Base-by-base conservation (phyloP, 1,140 invertebrate genomes). In the Penaeus indicus region DNA sequence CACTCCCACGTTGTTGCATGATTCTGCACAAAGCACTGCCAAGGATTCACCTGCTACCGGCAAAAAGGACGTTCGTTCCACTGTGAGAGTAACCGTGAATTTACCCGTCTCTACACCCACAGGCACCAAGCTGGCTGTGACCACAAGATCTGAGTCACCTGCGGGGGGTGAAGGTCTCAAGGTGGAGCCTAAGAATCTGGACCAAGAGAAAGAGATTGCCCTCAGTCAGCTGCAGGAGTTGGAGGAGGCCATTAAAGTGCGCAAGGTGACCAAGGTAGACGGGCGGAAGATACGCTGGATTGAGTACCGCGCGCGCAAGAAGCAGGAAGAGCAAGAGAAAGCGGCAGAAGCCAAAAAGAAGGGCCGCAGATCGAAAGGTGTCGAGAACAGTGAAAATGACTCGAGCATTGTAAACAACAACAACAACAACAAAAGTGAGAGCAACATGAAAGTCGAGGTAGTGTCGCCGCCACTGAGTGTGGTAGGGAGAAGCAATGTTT, bases 271-370 rank as follows among this genome's bases (percentile, higher is more conserved):
- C 63, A 89, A 86, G 62, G 90, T 91, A 11, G 90, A 91, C 27
- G 90, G 90, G 27, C 79, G 90, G 38, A 91, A 91, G 72, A 77
- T 89, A 61, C 90, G 90, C 22, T 91, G 90, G 90, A 91, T 91
- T 64, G 90, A 91, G 83, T 89, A 91, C 60, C 87, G 90, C 78
- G 86, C 75, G 13, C 81, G 85, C 61, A 72, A 89, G 84, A 42
- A 84, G 63, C 78, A 79, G 62, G 88, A 81, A 62, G 88, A 85
- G 11, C 63, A 79, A 82, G 75, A 80, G 47, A 63, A 85, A 63
- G n/a, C 27, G 10, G 54, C 82, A 8, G 19, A 25, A 18, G 42
- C 21, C 27, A 83, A 78, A 62, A 86, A 85, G 67, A 62, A 38
- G 27, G 27, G 63, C 47, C 77, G 79, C 38, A 86, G 85, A 42